Conservation (phyloP, 1,140 invertebrate genomes). For the Pantala flavescens region DNA sequence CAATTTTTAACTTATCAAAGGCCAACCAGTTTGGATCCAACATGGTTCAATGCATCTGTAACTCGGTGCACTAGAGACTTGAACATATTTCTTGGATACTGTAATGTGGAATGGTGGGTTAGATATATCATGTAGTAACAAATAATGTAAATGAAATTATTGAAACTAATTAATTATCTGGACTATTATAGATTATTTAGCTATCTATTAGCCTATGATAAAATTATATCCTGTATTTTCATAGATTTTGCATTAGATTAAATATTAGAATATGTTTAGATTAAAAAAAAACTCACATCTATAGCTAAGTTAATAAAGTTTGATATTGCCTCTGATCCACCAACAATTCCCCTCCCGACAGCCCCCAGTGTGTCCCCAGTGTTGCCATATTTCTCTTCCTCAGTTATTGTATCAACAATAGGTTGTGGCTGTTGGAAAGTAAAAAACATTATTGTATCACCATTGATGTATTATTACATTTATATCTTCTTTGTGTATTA, state of each 20-base stretch:
- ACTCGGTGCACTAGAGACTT: not conserved
- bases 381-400: conserved; percentile 62
- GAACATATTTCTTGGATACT: not conserved
- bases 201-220: too few relatives aligned
- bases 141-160: not conserved
- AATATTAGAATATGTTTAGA: too few relatives aligned
- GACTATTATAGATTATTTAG: too few relatives aligned
- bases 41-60: not conserved
- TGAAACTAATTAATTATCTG: too few relatives aligned
- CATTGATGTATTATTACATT: too few relatives aligned
- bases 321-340: conserved; percentile 45
- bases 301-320: conserved; percentile 42
- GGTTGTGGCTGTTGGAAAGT: conserved; percentile 39
- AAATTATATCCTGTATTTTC: too few relatives aligned
- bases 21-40: not conserved
- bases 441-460: not conserved
- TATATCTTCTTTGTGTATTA: too few relatives aligned
- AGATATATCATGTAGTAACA: not conserved
- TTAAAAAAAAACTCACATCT: conserved; percentile 34
- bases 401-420: conserved; percentile 52
- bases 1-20: not conserved
- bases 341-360: conserved; percentile 44
- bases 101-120: not conserved
- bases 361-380: conserved; percentile 45
- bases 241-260: too few relatives aligned